Evolutionary conservation across 2,113 vertebrate species (phyloP).

Genomic region (Asarcornis scutulata): DNA sequence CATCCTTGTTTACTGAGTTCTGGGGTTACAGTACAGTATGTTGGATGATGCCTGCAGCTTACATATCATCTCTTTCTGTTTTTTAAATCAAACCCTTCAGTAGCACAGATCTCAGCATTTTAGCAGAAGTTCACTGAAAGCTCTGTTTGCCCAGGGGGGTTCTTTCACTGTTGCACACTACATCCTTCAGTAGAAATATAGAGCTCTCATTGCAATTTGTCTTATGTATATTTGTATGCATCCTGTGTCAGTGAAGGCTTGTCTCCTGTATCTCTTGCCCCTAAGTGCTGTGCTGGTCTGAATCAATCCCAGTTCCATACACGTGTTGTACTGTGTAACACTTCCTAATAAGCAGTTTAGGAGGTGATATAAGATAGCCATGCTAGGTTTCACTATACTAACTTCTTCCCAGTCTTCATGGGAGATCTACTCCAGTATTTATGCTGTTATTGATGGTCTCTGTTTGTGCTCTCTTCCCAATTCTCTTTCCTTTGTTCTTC

Average conservation of each 20-base stretch:
- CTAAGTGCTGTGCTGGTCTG: neutral
- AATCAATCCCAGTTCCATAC: neutral
- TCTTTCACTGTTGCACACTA: neutral
- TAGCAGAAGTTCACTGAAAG: neutral
- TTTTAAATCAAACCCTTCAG: neutral
- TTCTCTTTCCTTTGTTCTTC: neutral
- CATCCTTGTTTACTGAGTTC: neutral
- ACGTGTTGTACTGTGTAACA: neutral
- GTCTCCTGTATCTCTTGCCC: neutral
- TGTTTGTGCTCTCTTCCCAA: neutral
- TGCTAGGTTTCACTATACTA: neutral
- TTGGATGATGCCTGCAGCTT: neutral
- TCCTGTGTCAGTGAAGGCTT: neutral
- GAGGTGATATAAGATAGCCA: neutral
- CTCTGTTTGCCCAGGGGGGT: neutral
- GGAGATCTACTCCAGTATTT: neutral
- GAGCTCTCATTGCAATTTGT: neutral
- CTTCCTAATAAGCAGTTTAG: neutral
- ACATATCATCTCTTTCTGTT: neutral
- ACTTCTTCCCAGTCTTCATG: neutral
- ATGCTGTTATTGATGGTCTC: neutral
- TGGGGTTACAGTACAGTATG: neutral
- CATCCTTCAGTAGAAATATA: neutral
- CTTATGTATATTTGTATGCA: neutral
- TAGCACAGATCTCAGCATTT: neutral